These are phyloP conservation scores for Panorpa germanica DNA, from an alignment of 2,888 invertebrate genomes.

Conservation along the genomic window DNA sequence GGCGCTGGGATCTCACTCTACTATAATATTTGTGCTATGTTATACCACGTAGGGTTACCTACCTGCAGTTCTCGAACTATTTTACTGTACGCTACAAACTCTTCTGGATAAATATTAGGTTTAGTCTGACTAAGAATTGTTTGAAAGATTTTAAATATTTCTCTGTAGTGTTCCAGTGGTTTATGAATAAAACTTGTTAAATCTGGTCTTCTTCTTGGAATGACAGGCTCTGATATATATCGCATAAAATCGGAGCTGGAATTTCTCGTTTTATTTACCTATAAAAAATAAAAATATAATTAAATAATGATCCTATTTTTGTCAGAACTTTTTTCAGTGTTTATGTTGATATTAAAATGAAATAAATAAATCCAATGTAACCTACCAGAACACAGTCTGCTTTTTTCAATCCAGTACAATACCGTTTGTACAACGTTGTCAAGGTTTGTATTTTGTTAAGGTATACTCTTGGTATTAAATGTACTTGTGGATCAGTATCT, in stretches of 20 bases:
- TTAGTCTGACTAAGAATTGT: conserved; percentile 28
- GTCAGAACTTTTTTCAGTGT: conserved; percentile 1
- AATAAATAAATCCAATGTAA: conserved; percentile 5
- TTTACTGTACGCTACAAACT: conserved; percentile 6
- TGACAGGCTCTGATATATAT: conserved; percentile 61
- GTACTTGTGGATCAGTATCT: conserved; percentile 51
- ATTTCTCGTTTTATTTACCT: conserved; percentile 51
- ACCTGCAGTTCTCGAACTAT: too few relatives aligned
- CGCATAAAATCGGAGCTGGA: conserved; percentile 61
- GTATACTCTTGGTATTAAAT: conserved; percentile 49
- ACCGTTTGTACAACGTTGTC: conserved; percentile 60
- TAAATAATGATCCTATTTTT: conserved; percentile 2
- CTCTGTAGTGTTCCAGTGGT: conserved; percentile 64
- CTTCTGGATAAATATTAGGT: too few relatives aligned
- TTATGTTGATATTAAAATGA: not conserved
- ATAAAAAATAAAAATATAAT: conserved; percentile 8
- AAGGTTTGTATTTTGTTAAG: conserved; percentile 53
- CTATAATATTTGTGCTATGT: too few relatives aligned
- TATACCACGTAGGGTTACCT: too few relatives aligned
- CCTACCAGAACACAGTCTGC: conserved; percentile 66
- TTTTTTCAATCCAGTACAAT: conserved; percentile 66
- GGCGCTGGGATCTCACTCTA: too few relatives aligned
- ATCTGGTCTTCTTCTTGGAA: conserved; percentile 66
- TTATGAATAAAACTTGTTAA: conserved; percentile 70
- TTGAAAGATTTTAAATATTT: conserved; percentile 36